A percentile compares a stretch with the other conserved stretches of the same genome.
Conservation (phyloP, 2,113 vertebrate species). For the Strigops habroptila region DNA sequence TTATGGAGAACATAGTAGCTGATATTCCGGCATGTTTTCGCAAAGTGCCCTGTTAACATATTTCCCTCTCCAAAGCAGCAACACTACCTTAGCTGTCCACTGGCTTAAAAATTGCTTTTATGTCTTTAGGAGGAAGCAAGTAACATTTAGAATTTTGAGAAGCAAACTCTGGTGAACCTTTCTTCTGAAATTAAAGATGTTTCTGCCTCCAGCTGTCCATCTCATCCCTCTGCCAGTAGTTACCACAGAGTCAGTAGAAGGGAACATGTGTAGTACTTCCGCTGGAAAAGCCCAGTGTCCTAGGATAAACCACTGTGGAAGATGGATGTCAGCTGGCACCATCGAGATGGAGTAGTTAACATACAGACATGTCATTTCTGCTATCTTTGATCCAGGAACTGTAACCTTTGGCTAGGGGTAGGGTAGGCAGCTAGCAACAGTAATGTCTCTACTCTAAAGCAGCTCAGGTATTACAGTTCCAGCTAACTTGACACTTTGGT, state of each 20-base stretch:
- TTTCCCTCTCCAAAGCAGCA: not conserved
- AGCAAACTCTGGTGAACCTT: not conserved
- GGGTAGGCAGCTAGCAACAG: not conserved
- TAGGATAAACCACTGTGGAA: not conserved
- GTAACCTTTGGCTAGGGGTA: not conserved
- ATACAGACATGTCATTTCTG: not conserved
- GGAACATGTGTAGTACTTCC: not conserved
- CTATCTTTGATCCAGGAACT: not conserved
- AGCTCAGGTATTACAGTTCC: not conserved
- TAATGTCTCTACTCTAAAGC: not conserved
- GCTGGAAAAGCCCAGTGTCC: not conserved
- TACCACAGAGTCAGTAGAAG: not conserved
- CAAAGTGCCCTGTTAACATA: not conserved
- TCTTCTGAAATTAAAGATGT: not conserved
- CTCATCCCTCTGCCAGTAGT: not conserved
- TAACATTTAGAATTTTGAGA: not conserved
- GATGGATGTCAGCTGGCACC: not conserved
- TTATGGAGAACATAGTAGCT: not conserved
- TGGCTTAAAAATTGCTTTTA: not conserved
- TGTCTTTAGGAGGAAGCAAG: not conserved
- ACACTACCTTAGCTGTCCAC: not conserved
- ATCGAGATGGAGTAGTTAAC: not conserved
- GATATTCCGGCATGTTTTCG: not conserved
- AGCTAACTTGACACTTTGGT: not conserved
- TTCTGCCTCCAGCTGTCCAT: conserved; percentile 22